These are phyloP conservation scores for Aromia moschata DNA, from an alignment of 2,888 invertebrate species.

Conservation along the genomic window DNA sequence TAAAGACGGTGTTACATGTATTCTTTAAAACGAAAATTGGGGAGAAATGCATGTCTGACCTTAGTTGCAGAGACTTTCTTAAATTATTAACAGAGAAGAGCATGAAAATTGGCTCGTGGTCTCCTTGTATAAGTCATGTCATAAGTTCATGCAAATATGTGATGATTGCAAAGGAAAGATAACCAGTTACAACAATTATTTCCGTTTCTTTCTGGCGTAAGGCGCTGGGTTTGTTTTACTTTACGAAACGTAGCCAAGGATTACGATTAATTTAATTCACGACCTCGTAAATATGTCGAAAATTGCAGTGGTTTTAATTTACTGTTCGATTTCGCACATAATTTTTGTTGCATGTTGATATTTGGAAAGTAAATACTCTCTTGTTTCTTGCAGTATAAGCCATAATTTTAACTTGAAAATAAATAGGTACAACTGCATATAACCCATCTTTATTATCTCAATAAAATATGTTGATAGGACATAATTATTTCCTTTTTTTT, in stretches of 20 bases:
- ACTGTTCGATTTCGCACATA: slow-evolving; percentile 40
- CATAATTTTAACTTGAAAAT: slow-evolving; percentile 34
- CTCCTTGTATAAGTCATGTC: slow-evolving; percentile 39
- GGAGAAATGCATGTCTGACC: slow-evolving; percentile 35
- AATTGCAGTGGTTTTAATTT: slow-evolving; percentile 39
- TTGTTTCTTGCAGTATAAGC: slow-evolving; percentile 32
- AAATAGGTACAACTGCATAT: too few relatives aligned
- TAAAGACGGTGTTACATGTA: too few relatives aligned
- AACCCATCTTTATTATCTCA: too few relatives aligned
- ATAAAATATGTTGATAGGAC: too few relatives aligned
- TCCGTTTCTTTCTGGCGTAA: slow-evolving; percentile 21
- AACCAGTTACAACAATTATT: slow-evolving; percentile 20
- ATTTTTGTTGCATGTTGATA: slow-evolving; percentile 44
- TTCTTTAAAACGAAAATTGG: background rate
- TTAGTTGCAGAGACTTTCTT: slow-evolving; percentile 33
- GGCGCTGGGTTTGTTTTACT: slow-evolving; percentile 27
- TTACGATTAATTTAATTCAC: slow-evolving; percentile 43
- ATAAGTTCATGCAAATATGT: slow-evolving; percentile 42
- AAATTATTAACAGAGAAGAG: slow-evolving; percentile 37
- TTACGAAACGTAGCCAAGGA: slow-evolving; percentile 29
- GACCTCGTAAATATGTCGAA: slow-evolving; percentile 44
- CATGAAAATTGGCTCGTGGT: slow-evolving; percentile 41
- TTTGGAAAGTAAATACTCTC: slow-evolving; percentile 42
- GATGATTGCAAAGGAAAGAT: slow-evolving; percentile 23
- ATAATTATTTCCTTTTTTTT: too few relatives aligned